phyloP scores from a whole-genome alignment of 2,797 vertebrate species.

The Hemibagrus guttatus region DNA sequence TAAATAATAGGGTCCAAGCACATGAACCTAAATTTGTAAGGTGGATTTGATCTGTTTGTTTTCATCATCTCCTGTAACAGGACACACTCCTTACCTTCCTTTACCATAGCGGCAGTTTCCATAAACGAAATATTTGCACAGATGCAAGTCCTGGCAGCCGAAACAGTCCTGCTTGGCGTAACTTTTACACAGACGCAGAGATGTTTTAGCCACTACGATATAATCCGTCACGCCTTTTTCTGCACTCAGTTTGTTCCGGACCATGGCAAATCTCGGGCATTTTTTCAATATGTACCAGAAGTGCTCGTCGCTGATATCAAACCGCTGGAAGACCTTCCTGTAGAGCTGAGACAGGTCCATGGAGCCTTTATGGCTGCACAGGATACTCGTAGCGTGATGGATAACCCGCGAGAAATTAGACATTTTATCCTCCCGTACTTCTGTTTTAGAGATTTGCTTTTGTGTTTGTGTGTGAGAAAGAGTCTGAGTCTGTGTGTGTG shows the following conservation, averaged over 20 bases:
- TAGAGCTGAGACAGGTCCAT: constrained; percentile 63
- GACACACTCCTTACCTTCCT: constrained; percentile 57
- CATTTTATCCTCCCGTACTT: constrained; percentile 48
- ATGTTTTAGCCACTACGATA: constrained; percentile 68
- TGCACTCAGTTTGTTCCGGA: constrained; percentile 42
- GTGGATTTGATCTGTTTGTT: neutral
- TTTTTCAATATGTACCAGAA: constrained; percentile 62
- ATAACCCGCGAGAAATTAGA: constrained; percentile 57
- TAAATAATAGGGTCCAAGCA: neutral
- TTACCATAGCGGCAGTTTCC: constrained; percentile 81
- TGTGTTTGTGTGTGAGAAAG: neutral
- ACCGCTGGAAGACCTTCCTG: constrained; percentile 57
- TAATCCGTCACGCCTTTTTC: constrained; percentile 47
- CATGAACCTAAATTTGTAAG: neutral
- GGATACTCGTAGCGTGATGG: constrained; percentile 63
- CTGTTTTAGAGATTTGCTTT: neutral
- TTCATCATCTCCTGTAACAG: neutral
- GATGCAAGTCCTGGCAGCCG: constrained; percentile 78
- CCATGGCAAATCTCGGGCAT: constrained; percentile 66
- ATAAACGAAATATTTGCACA: constrained; percentile 83
- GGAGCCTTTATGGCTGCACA: constrained; percentile 64
- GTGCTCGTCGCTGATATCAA: constrained; percentile 53
- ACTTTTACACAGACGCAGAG: constrained; percentile 76
- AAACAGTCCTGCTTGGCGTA: constrained; percentile 62
- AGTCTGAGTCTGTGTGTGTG: neutral